Conservation (phyloP, 1,140 invertebrate genomes). For the Coboldia fuscipes region DNA sequence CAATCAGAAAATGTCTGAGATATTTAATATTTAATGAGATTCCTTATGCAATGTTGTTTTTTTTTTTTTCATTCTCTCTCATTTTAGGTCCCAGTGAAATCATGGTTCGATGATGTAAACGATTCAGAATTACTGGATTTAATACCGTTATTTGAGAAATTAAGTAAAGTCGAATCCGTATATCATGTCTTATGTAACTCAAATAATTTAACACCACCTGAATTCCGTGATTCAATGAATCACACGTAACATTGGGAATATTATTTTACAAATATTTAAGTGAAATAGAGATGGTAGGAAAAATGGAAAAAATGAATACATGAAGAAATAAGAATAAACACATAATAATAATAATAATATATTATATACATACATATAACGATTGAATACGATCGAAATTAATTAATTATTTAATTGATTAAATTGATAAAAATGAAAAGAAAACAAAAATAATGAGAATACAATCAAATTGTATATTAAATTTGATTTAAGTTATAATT, state of each 20-base stretch:
- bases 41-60: neutral
- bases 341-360: too few relatives aligned
- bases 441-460: too few relatives aligned
- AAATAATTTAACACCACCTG: conserved; percentile 32
- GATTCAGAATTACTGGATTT: conserved; percentile 87
- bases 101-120: conserved; percentile 94
- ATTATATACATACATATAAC: too few relatives aligned
- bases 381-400: too few relatives aligned
- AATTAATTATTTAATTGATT: too few relatives aligned
- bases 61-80: conserved; percentile 5
- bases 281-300: too few relatives aligned
- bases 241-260: conserved; percentile 24
- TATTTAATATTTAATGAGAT: neutral
- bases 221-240: conserved; percentile 6
- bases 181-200: conserved; percentile 80
- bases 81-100: conserved; percentile 79
- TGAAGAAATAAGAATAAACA: too few relatives aligned
- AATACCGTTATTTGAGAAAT: conserved; percentile 87
- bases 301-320: too few relatives aligned
- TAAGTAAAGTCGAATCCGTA: conserved; percentile 85
- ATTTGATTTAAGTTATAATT: too few relatives aligned
- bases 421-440: too few relatives aligned
- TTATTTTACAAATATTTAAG: conserved; percentile 22
- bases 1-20: neutral
- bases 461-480: too few relatives aligned